phyloP scores from a whole-genome alignment of 2,888 invertebrate genomes.

The Hecatera dysodea region DNA sequence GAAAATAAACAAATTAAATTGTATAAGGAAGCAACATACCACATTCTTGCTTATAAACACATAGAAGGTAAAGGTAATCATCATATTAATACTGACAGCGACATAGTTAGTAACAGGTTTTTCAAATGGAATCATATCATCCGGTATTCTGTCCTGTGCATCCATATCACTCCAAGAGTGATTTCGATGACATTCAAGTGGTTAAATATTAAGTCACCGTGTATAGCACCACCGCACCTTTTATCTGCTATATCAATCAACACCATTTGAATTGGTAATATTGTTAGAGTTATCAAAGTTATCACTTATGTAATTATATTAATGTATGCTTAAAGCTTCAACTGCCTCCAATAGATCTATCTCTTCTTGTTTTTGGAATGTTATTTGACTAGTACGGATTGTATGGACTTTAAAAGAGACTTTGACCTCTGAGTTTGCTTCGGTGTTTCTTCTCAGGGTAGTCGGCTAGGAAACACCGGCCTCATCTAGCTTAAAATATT shows the following conservation, averaged over 20 bases:
- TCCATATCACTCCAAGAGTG: not conserved
- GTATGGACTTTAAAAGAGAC: too few species aligned
- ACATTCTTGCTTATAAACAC: not conserved
- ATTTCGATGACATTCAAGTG: not conserved
- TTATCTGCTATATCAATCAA: not conserved
- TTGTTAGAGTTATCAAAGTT: not conserved
- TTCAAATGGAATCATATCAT: not conserved
- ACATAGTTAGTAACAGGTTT: not conserved
- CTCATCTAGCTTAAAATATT: too few species aligned
- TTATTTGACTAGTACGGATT: too few species aligned
- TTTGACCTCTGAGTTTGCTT: too few species aligned
- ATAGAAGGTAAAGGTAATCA: not conserved
- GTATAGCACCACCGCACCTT: not conserved
- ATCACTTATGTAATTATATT: not conserved
- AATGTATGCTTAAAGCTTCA: not conserved
- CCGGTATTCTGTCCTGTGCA: not conserved
- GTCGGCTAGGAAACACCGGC: too few species aligned
- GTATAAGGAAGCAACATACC: slow-evolving; percentile 14
- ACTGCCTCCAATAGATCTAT: not conserved
- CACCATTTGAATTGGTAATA: too few species aligned
- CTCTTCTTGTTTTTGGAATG: not conserved
- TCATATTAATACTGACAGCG: not conserved
- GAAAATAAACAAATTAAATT: slow-evolving; percentile 1
- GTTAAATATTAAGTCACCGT: not conserved
- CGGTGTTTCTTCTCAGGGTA: too few species aligned